Conservation (phyloP, 2,888 invertebrate species). For the Panopea generosa region DNA sequence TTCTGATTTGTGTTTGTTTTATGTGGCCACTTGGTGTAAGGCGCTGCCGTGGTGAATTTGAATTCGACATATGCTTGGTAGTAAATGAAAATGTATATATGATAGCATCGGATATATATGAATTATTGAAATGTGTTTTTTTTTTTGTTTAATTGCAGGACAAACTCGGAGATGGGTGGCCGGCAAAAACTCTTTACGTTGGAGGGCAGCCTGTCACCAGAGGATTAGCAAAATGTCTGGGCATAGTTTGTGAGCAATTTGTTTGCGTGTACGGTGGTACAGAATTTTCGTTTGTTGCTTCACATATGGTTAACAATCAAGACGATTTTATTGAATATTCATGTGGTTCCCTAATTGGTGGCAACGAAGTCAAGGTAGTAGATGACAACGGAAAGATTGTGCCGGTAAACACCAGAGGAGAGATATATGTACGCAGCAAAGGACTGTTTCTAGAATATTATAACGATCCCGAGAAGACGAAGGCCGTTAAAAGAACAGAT, state of each 20-base stretch:
- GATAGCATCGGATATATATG: too few species aligned
- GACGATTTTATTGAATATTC: not conserved
- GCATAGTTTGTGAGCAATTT: conserved; percentile 11
- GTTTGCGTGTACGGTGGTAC: conserved; percentile 12
- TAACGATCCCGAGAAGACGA: conserved; percentile 18
- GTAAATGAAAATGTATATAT: too few species aligned
- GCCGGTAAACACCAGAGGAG: conserved; percentile 12
- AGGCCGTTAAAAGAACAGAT: conserved; percentile 3
- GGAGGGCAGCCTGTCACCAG: conserved; percentile 20
- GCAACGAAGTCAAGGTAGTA: not conserved
- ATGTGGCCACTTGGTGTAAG: too few species aligned
- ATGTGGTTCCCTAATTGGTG: not conserved
- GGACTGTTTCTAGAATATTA: conserved; percentile 7
- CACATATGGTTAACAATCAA: not conserved
- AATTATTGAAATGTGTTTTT: too few species aligned
- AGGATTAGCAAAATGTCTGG: conserved; percentile 2
- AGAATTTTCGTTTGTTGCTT: not conserved
- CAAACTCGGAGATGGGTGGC: too few species aligned
- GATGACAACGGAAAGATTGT: conserved; percentile 1
- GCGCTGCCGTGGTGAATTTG: too few species aligned
- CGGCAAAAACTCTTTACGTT: not conserved
- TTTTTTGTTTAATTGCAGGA: too few species aligned
- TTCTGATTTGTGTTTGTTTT: too few species aligned
- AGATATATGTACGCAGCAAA: conserved; percentile 6
- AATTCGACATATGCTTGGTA: too few species aligned